These are phyloP conservation scores for Drosophila ambigua DNA, from an alignment of 1,140 invertebrate genomes.

Conservation along the genomic window DNA sequence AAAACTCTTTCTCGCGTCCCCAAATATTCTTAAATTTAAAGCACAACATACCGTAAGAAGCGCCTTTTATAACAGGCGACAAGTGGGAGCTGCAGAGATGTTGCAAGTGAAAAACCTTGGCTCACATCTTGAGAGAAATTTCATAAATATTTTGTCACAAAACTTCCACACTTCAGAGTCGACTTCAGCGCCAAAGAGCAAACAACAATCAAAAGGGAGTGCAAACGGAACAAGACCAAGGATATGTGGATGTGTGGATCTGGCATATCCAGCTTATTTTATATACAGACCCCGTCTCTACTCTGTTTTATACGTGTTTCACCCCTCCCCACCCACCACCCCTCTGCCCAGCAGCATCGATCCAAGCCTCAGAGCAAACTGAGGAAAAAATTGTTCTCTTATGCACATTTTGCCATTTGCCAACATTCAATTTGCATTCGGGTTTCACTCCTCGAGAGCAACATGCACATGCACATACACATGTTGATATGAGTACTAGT, in stretches of 20 bases:
- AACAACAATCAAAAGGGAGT: conserved; percentile 6
- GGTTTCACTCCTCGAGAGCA: conserved; percentile 43
- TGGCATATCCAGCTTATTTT: conserved; percentile 12
- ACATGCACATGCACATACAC: conserved; percentile 7
- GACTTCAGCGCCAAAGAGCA: conserved; percentile 1
- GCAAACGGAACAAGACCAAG: neutral
- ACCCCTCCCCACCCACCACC: neutral
- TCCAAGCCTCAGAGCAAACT: conserved; percentile 7
- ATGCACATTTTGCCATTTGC: conserved; percentile 71
- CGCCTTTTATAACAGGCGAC: conserved; percentile 21
- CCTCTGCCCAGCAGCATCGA: conserved; percentile 21
- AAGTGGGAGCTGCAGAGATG: neutral
- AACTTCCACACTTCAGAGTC: conserved; percentile 11
- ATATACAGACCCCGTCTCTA: neutral
- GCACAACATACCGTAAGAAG: too few relatives aligned
- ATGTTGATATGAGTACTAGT: neutral
- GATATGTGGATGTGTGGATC: too few relatives aligned
- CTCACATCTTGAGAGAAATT: conserved; percentile 27
- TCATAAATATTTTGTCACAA: conserved; percentile 61
- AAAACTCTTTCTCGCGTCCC: too few relatives aligned
- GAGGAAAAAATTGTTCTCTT: conserved; percentile 51
- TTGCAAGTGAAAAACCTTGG: conserved; percentile 13
- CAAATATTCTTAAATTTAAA: too few relatives aligned
- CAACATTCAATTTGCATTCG: conserved; percentile 79
- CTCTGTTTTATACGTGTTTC: too few relatives aligned